Evolutionary conservation across 2,113 vertebrate genomes (phyloP), one percentile per base, ranked within the genome.

Genomic region (Sturnus vulgaris): DNA sequence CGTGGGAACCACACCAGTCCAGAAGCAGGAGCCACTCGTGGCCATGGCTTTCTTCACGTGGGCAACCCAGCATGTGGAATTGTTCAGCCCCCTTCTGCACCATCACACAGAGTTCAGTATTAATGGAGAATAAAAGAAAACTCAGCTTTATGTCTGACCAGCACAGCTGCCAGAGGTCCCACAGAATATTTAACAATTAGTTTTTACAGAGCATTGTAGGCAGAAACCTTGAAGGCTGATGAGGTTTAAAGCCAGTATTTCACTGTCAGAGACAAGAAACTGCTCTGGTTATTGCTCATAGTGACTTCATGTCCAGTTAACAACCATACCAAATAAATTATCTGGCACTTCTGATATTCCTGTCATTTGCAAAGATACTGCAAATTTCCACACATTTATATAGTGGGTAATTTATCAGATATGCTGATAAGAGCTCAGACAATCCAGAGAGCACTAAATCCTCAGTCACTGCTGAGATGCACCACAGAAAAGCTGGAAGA

Each of bases 21-120:
- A 8, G 77, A 40, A 49, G 39, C 63, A 70, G 40, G 9, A 47
- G 21, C 49, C 5, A 2, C 3, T 66, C 33, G 13, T 5, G 5
- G 14, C 23, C 21, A 11, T 5, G 5, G 35, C 30, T 55, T 18
- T 28, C 39, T 12, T 9, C 22, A 9, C 0, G 1, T 9, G 17
- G 40, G 24, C 85, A 64, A 31, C 3, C 8, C 56, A 81, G 25
- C 16, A 42, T 66, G 17, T 9, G 52, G 61, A 40, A 47, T 42
- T 70, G 30, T 57, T 33, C 73, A 75, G 10, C 31, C 31, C 31
- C 18, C 30, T 75, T 64, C 44, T 81, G 61, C 24, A 39, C 44
- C 65, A 5, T 25, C 60, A 46, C 8, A n/a, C 4, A 59, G 47
- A 49, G 33, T 46, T 28, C 37, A n/a, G 28, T 31, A 4, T 10